Evolutionary conservation across 2,888 invertebrate species (phyloP).

Genomic region (Lydus trimaculatus): DNA sequence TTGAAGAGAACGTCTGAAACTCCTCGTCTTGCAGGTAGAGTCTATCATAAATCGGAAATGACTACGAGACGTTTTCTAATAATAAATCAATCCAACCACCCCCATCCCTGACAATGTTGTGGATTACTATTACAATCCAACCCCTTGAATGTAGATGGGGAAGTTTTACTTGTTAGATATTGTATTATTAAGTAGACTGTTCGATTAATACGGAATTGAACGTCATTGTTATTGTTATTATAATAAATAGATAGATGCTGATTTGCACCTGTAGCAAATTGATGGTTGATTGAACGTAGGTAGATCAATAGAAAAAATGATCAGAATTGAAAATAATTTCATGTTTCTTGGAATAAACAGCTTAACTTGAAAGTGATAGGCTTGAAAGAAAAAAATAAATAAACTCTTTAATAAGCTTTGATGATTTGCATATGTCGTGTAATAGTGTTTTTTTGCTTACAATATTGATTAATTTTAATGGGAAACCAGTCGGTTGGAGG

Average conservation of each 20-base stretch:
- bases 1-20: neutral
- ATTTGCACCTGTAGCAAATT: slow-evolving; percentile 1
- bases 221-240: slow-evolving; percentile 9
- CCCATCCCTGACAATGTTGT: neutral
- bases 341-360: neutral
- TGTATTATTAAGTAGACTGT: neutral
- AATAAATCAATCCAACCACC: slow-evolving; percentile 45
- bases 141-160: neutral
- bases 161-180: neutral
- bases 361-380: neutral
- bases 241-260: neutral
- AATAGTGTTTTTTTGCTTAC: neutral
- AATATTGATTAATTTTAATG: slow-evolving; percentile 4
- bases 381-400: neutral
- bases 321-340: neutral
- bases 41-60: slow-evolving; percentile 52
- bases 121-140: neutral
- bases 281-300: neutral
- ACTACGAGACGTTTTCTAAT: slow-evolving; percentile 49
- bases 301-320: neutral
- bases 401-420: neutral
- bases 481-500: neutral
- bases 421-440: slow-evolving; percentile 1
- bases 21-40: slow-evolving; percentile 33
- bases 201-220: neutral